Conservation (phyloP, 2,797 vertebrate genomes). For the Mormyrus hasselquistii region DNA sequence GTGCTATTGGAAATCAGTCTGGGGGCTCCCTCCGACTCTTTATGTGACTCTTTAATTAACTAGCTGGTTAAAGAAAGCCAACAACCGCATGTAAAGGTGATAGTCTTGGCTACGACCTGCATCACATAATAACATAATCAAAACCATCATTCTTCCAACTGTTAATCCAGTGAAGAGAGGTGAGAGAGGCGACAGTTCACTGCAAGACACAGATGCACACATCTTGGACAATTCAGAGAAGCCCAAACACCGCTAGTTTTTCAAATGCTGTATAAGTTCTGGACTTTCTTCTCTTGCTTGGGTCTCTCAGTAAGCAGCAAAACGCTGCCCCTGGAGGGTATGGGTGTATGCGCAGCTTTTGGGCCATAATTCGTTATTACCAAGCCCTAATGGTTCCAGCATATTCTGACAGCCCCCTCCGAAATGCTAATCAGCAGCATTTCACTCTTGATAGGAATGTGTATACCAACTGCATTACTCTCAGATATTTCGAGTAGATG, state of each 20-base stretch:
- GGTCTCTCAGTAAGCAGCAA: not conserved
- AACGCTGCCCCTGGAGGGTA: not conserved
- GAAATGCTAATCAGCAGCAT: not conserved
- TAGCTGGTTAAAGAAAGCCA: not conserved
- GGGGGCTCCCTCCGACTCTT: not conserved
- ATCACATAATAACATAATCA: not conserved
- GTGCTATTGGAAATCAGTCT: not conserved
- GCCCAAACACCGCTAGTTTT: not conserved
- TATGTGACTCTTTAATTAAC: not conserved
- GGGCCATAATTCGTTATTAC: not conserved
- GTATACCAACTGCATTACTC: not conserved
- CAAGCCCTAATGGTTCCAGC: not conserved
- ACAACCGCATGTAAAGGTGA: not conserved
- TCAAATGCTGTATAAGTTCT: not conserved
- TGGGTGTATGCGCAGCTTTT: not conserved
- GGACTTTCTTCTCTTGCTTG: not conserved
- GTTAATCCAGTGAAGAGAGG: not conserved
- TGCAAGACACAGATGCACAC: not conserved
- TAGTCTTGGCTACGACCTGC: not conserved
- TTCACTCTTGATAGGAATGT: not conserved
- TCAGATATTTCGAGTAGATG: not conserved
- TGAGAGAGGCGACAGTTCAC: not conserved
- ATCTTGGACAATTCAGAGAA: not conserved
- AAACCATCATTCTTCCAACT: not conserved
- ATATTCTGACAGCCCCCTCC: not conserved